Evolutionary conservation across 2,113 vertebrate species (phyloP).

Genomic region (Microcebus lehilahytsara): DNA sequence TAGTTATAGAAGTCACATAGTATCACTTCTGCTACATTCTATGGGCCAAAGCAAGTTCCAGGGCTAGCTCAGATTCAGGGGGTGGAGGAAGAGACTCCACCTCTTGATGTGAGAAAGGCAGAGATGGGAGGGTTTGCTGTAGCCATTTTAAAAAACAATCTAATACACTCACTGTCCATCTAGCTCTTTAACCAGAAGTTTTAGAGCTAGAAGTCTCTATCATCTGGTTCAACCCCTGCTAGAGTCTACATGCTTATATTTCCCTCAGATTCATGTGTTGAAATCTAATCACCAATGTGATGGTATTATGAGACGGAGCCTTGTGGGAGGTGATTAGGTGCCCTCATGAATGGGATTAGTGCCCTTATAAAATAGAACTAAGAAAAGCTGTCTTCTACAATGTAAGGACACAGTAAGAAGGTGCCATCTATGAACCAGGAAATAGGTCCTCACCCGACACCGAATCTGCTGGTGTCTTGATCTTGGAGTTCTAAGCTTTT

Average conservation of each 20-base stretch:
- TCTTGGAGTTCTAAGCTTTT: background rate
- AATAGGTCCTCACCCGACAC: background rate
- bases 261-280: background rate
- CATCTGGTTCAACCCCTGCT: background rate
- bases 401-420: background rate
- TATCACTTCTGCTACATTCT: background rate
- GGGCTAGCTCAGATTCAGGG: background rate
- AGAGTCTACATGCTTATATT: background rate
- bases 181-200: background rate
- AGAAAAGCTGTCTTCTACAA: background rate
- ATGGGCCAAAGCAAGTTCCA: background rate
- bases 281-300: background rate
- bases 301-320: background rate
- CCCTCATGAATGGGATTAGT: background rate
- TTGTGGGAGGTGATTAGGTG: background rate
- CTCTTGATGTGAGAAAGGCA: background rate
- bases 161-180: background rate
- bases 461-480: background rate
- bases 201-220: background rate
- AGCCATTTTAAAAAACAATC: background rate
- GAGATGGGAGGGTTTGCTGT: background rate
- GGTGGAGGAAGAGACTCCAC: background rate
- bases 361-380: background rate
- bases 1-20: background rate
- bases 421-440: background rate